A percentile compares a stretch with the other conserved stretches of the same genome.
phyloP scores from a whole-genome alignment of 2,113 vertebrate species.

The Nothocercus nigrocapillus region DNA sequence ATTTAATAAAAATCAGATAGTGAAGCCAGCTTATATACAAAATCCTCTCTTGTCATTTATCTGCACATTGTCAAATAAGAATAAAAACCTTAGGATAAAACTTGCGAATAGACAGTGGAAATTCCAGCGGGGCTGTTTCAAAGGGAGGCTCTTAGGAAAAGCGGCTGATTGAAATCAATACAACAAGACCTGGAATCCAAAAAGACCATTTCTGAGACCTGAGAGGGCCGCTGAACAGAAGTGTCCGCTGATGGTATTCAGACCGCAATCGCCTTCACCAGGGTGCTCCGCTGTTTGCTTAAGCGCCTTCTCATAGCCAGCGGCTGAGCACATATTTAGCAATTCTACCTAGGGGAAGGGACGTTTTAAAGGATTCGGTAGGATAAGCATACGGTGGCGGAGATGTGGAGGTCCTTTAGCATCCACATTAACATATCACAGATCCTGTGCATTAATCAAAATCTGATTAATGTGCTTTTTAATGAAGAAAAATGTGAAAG shows the following conservation, averaged over 20 bases:
- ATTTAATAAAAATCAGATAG: not conserved
- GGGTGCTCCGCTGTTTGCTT: conserved; percentile 81
- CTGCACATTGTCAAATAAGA: conserved; percentile 63
- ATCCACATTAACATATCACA: accelerated
- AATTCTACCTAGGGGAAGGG: conserved; percentile 45
- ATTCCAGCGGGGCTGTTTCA: conserved; percentile 71
- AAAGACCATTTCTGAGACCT: conserved; percentile 76
- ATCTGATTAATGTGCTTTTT: conserved; percentile 42
- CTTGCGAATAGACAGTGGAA: conserved; percentile 47
- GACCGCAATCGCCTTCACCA: conserved; percentile 75
- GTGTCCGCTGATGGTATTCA: conserved; percentile 68
- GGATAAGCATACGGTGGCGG: not conserved
- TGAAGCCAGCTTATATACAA: not conserved
- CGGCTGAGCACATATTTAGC: conserved; percentile 76
- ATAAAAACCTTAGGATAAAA: conserved; percentile 63
- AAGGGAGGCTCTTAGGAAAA: conserved; percentile 79
- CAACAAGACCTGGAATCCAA: conserved; percentile 76
- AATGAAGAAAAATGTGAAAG: not conserved
- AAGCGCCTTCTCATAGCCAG: conserved; percentile 73
- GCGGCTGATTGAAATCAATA: conserved; percentile 85
- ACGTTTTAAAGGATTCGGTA: not conserved
- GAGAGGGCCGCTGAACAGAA: conserved; percentile 80
- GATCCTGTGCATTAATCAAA: conserved; percentile 39
- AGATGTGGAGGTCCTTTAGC: not conserved
- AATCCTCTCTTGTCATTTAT: conserved; percentile 39